Percentiles rank a stretch among this genome's conserved stretches.
These are phyloP conservation scores for Hexactinellida sp. DNA, from an alignment of 37 sponge, comb jelly and placozoan genomes.

Conservation along the genomic window DNA sequence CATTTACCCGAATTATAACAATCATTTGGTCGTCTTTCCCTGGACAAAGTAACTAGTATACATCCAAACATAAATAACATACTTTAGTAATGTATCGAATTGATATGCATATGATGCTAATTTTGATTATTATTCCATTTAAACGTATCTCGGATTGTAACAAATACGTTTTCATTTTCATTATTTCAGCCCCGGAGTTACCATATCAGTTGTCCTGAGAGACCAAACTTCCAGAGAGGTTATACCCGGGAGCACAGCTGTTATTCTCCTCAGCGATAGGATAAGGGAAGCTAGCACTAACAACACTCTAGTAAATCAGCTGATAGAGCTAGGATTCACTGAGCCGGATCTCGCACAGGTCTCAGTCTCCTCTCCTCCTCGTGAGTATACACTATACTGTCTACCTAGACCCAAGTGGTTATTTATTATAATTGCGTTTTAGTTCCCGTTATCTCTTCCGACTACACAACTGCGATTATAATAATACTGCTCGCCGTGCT, in stretches of 20 bases:
- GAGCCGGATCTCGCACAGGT: background rate
- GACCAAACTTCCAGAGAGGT: background rate
- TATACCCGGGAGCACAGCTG: background rate
- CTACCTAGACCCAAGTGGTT: background rate
- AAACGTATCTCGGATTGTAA: no score
- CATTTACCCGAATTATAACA: no score
- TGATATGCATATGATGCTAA: no score
- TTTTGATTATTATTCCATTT: no score
- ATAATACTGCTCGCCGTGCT: background rate
- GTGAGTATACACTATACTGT: background rate
- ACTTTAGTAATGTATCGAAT: no score
- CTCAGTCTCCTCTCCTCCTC: background rate
- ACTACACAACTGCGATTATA: background rate
- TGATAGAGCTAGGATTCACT: background rate
- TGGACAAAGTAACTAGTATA: no score
- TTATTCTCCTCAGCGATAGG: background rate
- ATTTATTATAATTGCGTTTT: background rate
- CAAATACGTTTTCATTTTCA: no score
- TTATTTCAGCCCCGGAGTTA: background rate
- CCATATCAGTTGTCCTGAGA: background rate
- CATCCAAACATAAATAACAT: no score
- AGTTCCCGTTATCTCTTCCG: background rate
- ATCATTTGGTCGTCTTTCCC: no score
- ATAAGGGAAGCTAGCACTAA: background rate
- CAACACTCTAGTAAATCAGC: background rate